Percentiles rank a stretch among this genome's conserved stretches.
These are phyloP conservation scores for Bicyclus anynana DNA, from an alignment of 1,140 invertebrate genomes.

Conservation along the genomic window DNA sequence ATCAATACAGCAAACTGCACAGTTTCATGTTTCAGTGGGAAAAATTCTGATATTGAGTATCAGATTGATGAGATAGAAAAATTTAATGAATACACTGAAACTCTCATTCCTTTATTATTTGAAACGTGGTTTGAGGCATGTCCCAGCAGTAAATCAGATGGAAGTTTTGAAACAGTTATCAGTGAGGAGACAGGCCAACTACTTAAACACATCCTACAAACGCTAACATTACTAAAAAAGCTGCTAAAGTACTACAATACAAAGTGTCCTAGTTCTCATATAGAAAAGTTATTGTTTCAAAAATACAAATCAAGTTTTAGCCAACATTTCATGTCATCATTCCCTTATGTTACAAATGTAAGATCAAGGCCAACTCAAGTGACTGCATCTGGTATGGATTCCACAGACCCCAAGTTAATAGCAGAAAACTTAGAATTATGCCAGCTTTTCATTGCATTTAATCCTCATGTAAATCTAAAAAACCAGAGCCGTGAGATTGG, in stretches of 20 bases:
- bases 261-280: conserved; percentile 47
- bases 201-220: conserved; percentile 77
- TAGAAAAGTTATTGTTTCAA: conserved; percentile 68
- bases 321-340: conserved; percentile 73
- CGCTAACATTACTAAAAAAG: conserved; percentile 77
- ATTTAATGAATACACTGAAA: conserved; percentile 77
- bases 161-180: conserved; percentile 66
- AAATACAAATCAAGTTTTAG: conserved; percentile 74
- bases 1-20: conserved; percentile 44
- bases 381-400: conserved; percentile 37
- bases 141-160: conserved; percentile 59
- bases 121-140: conserved; percentile 86
- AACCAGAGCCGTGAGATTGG: conserved; percentile 48
- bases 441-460: conserved; percentile 70
- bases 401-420: conserved; percentile 69
- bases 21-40: conserved; percentile 55
- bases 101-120: conserved; percentile 83
- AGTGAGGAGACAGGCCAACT: conserved; percentile 77
- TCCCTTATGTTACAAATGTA: conserved; percentile 75
- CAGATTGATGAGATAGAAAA: conserved; percentile 61
- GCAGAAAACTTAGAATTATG: conserved; percentile 77
- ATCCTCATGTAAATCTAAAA: conserved; percentile 61
- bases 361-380: conserved; percentile 38
- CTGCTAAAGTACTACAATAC: conserved; percentile 65
- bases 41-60: conserved; percentile 37